A percentile compares a stretch with the other conserved stretches of the same genome.
Evolutionary conservation across 2,797 vertebrate genomes (phyloP).

Genomic region (Pangasius macronema): DNA sequence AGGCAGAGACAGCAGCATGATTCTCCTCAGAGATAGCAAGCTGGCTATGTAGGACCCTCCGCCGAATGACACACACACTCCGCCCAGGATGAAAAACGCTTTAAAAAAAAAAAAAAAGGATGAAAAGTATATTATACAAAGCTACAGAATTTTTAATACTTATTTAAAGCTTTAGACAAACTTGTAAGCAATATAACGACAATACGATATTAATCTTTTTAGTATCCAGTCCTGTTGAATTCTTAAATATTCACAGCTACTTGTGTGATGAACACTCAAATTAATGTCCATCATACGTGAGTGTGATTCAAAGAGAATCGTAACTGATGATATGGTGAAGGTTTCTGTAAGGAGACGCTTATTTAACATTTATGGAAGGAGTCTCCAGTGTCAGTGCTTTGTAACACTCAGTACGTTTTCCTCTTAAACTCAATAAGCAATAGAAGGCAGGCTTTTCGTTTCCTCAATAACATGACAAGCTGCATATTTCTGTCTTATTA

Average conservation of each 20-base stretch:
- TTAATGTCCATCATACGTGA: background rate
- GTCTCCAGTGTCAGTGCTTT: background rate
- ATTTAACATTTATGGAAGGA: background rate
- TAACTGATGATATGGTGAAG: background rate
- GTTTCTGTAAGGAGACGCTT: background rate
- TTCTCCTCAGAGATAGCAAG: conserved; percentile 77
- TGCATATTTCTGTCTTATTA: background rate
- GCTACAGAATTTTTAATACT: background rate
- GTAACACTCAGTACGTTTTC: background rate
- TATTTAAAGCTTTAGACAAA: background rate
- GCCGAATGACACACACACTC: conserved; percentile 84
- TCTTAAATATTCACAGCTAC: background rate
- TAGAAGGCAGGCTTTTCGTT: background rate
- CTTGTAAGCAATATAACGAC: background rate
- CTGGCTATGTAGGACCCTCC: conserved; percentile 78
- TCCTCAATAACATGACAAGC: background rate
- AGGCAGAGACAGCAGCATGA: conserved; percentile 83
- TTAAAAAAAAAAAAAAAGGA: background rate
- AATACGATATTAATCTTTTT: background rate
- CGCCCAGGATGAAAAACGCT: conserved; percentile 89
- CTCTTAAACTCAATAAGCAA: background rate
- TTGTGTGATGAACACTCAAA: background rate
- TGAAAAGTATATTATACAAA: background rate
- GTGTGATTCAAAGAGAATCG: background rate
- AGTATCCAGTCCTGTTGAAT: background rate